Evolutionary conservation across 2,113 vertebrate species (phyloP), one percentile per base, ranked within the genome.

Genomic region (Puma concolor): DNA sequence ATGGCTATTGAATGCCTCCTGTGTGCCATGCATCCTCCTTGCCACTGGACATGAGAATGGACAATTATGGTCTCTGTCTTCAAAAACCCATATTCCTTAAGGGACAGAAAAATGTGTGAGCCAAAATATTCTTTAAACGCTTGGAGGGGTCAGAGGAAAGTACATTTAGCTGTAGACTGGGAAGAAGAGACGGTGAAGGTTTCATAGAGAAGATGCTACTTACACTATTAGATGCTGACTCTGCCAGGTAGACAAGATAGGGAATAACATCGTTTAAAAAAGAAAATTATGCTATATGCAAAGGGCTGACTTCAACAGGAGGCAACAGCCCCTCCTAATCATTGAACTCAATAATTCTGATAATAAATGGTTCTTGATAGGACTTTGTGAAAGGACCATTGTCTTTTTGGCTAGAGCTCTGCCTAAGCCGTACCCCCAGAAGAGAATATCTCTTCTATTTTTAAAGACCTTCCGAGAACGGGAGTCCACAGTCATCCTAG

Each of bases 391-490:
- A 90, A 90, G 36, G 11, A 54, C 29, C 29, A 11, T 36, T 12
- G 50, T 92, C 19, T 63, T 79, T 81, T 57, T 95, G 54, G 36
- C 41, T 57, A 44, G 36, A 77, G 80, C 13, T 69, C 38, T 87
- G 44, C 50, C 21, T 85, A 85, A 87, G 50, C 54, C 23, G 52
- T 57, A 69, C 4, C 38, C 54, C 29, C 16, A 52, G 38, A 69
- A 91, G 88, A 94, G 82, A 90, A 41, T n/a, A n/a, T 66, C 69
- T 97, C 50, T 92, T 89, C 66, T 83, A 60, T 89, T 87, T 96
- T 97, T 83, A 94, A 95, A 94, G 79, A 29, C 6, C 63, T 63
- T 94, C 82, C 33, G 33, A 96, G 67, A 91, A 71, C 27, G 25
- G 71, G 41, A 95, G 41, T 88, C 88, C 52, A 52, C 54, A 97